Evolutionary conservation across 2,888 invertebrate genomes (phyloP).

Genomic region (Apotomis capreana): DNA sequence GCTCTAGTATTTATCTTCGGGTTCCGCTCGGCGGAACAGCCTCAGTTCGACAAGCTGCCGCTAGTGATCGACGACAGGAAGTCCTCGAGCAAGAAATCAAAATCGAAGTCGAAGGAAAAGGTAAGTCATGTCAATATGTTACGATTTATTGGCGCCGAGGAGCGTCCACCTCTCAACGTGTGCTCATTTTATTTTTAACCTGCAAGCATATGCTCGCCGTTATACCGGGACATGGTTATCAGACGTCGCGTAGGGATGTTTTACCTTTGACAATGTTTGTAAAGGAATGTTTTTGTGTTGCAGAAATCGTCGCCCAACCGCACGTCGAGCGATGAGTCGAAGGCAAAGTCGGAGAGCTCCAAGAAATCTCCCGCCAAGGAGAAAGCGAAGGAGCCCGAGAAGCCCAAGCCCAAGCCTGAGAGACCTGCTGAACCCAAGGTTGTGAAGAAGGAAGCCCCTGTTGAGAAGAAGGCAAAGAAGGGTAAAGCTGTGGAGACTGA

Average conservation of each 20-base stretch:
- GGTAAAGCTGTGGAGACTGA: slow-evolving; percentile 81
- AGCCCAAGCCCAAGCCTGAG: slow-evolving; percentile 74
- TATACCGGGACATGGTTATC: slow-evolving; percentile 56
- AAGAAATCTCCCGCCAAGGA: slow-evolving; percentile 84
- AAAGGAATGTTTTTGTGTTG: slow-evolving; percentile 46
- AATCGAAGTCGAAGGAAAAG: slow-evolving; percentile 87
- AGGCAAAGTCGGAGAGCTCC: slow-evolving; percentile 83
- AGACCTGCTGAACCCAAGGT: slow-evolving; percentile 65
- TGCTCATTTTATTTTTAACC: slow-evolving; percentile 81
- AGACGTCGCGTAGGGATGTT: slow-evolving; percentile 36
- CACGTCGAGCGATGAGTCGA: slow-evolving; percentile 81
- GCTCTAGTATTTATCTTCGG: slow-evolving; percentile 90
- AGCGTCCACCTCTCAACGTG: slow-evolving; percentile 49
- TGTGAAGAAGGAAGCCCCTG: slow-evolving; percentile 71
- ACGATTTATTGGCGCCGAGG: slow-evolving; percentile 40
- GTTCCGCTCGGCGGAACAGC: slow-evolving; percentile 91
- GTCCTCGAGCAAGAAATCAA: slow-evolving; percentile 85
- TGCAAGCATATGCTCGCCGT: slow-evolving; percentile 68
- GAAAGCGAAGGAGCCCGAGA: slow-evolving; percentile 78
- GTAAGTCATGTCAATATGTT: slow-evolving; percentile 72
- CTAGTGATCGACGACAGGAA: slow-evolving; percentile 86
- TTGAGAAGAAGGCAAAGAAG: slow-evolving; percentile 85
- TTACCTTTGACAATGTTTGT: slow-evolving; percentile 4
- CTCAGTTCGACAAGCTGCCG: slow-evolving; percentile 89
- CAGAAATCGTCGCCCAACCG: slow-evolving; percentile 86